Base-by-base conservation (phyloP, 1,140 invertebrate genomes). In the Antheraea pernyi region DNA sequence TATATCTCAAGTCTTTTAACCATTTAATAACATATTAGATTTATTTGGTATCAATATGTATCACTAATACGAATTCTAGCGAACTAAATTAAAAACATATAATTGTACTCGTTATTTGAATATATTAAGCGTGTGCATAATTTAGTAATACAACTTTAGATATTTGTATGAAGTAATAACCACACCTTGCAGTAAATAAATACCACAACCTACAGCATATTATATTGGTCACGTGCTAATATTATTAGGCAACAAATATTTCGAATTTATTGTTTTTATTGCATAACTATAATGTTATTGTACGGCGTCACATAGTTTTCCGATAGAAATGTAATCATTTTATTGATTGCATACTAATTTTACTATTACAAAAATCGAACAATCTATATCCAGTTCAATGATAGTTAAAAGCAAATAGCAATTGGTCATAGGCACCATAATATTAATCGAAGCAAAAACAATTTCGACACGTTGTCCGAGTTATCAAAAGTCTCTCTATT, bases 381-480 rank as follows among this genome's bases (percentile, higher is more conserved):
- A 10, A 42, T 11, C 39, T 11, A 42, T 8, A 42, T 42, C 2
- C 39, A 42, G 22, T 30, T 30, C 22, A 30, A 30, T 30, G 22
- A 30, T 30, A 30, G 22, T 30, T 30, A 30, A 30, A 1, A 30
- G 22, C 22, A 30, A 53, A 53, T 16, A n/a, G 9, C 16, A 53
- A 53, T 53, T 53, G 7, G 13, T 16, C 22, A 63, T 37, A 63
- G 30, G 61, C 13, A 8, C 6, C 5, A 37, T 63, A 63, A 63
- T 37, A 30, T n/a, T 37, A 63, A 63, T 63, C 11, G n/a, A 4
- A 63, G 9, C 61, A 37, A 30, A 63, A 53, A 65, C 30, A 48
- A 19, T 73, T 73, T 73, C 72, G 48, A 59, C 65, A 73, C 65
- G 64, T 36, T 65, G 64, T 64, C 64, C 60, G 63, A 69, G 68